These are phyloP conservation scores for Spongilla lacustris DNA, from an alignment of 37 sponge, comb jelly and placozoan species.

Conservation along the genomic window DNA sequence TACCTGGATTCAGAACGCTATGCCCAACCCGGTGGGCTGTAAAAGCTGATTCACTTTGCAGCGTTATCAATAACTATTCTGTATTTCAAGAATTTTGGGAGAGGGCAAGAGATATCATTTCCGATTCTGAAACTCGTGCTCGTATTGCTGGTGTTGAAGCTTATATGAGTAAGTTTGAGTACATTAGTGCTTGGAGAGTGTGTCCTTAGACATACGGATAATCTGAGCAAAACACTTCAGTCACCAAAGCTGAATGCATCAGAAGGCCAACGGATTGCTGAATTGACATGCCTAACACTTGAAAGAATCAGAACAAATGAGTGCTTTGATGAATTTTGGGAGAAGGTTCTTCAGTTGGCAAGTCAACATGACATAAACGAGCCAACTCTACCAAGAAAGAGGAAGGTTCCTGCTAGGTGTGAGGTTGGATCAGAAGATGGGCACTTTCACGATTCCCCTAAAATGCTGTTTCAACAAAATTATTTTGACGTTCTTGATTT, in stretches of 20 bases:
- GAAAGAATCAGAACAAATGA: constrained; percentile 31
- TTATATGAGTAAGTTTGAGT: constrained; percentile 36
- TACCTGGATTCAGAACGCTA: too few relatives aligned
- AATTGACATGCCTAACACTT: constrained; percentile 37
- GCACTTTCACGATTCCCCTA: background rate
- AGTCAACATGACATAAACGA: background rate
- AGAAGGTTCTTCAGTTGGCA: constrained; percentile 12
- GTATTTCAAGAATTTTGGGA: constrained; percentile 55
- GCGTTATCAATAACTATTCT: constrained; percentile 33
- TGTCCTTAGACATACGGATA: constrained; percentile 47
- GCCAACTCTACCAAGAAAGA: constrained; percentile 43
- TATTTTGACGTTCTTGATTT: constrained; percentile 49
- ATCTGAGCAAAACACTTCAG: constrained; percentile 52
- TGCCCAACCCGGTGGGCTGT: too few relatives aligned
- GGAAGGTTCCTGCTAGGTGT: constrained; percentile 31
- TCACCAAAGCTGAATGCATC: constrained; percentile 33
- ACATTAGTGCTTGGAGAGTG: constrained; percentile 37
- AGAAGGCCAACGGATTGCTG: constrained; percentile 43
- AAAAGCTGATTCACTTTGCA: constrained; percentile 31
- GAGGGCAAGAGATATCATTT: constrained; percentile 18
- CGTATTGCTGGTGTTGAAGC: constrained; percentile 37
- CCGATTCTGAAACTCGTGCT: constrained; percentile 46
- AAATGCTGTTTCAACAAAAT: constrained; percentile 13
- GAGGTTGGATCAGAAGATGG: constrained; percentile 27
- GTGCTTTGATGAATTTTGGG: constrained; percentile 44